phyloP scores from a whole-genome alignment of 2,797 vertebrate species.

The Anguilla marmorata region DNA sequence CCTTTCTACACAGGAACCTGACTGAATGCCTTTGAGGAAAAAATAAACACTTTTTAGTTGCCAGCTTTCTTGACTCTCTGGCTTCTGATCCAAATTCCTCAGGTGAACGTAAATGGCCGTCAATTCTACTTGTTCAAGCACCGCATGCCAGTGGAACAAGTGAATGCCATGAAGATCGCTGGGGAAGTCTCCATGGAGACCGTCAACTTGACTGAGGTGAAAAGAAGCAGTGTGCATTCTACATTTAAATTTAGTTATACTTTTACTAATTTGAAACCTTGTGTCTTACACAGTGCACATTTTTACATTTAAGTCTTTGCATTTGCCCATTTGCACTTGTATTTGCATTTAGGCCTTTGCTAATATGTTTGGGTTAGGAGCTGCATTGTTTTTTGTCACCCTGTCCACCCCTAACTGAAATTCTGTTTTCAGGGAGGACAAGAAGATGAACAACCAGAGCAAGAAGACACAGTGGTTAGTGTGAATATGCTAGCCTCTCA shows the following conservation, averaged over 20 bases:
- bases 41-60: not conserved
- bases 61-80: not conserved
- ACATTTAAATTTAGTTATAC: not conserved
- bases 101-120: not conserved
- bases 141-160: not conserved
- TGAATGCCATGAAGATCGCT: not conserved
- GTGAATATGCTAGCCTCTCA: not conserved
- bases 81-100: not conserved
- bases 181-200: not conserved
- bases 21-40: not conserved
- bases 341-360: too few relatives aligned
- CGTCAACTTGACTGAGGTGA: constrained; percentile 46
- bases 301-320: too few relatives aligned
- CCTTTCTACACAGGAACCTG: not conserved
- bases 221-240: not conserved
- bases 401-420: not conserved
- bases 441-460: not conserved
- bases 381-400: not conserved
- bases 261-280: too few relatives aligned
- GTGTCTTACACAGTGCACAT: too few relatives aligned
- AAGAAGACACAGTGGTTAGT: not conserved
- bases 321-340: too few relatives aligned
- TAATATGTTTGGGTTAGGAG: too few relatives aligned
- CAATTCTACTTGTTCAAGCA: not conserved
- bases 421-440: not conserved